Evolutionary conservation across 2,113 vertebrate species (phyloP), one percentile per base, ranked within the genome.

Genomic region (Drymodes brunneopygia): DNA sequence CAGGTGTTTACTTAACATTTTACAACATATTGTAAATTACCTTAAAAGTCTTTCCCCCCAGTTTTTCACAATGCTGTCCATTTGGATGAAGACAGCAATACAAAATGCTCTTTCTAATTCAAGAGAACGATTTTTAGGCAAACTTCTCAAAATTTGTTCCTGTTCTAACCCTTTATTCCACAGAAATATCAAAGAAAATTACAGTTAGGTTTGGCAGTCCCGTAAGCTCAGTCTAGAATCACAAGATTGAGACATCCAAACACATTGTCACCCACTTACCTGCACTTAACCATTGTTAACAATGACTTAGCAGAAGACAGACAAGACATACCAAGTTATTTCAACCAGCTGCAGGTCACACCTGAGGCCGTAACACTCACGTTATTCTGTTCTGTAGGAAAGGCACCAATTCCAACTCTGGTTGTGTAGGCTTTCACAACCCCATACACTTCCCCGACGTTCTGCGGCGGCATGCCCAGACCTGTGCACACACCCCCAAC

Each of bases 351-450:
- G 36, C 8, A 27, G 36, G 65, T 50, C 19, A 64, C 28, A 24
- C 58, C 82, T 58, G 51, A 44, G 47, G 67, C 77, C 58, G 42
- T 3, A 47, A 51, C 15, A 91, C 99, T 98, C 98, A 99, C 99
- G 10, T 99, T 99, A 82, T 96, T 96, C 97, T 99, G 99, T 79
- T 99, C 99, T 16, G 99, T 98, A 62, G 99, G 99, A 97, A 99
- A 99, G 64, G 99, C 99, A 70, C 99, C 99, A 3, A 99, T 99
- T 85, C 99, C 99, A 90, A 99, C 99, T 95, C 99, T 97, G 6
- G 99, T 99, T 53, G 99, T 99, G 77, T 99, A 99, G 25, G 98
- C 99, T 97, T 99, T 99, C 67, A 99, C 99, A 27, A 99, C 99
- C 31, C 99, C 99, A 2, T 99, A 99, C 15, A 99, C 99, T 88